These are phyloP conservation scores for Tetranychus cinnabarinus DNA, from an alignment of 1,140 invertebrate species.

Conservation along the genomic window DNA sequence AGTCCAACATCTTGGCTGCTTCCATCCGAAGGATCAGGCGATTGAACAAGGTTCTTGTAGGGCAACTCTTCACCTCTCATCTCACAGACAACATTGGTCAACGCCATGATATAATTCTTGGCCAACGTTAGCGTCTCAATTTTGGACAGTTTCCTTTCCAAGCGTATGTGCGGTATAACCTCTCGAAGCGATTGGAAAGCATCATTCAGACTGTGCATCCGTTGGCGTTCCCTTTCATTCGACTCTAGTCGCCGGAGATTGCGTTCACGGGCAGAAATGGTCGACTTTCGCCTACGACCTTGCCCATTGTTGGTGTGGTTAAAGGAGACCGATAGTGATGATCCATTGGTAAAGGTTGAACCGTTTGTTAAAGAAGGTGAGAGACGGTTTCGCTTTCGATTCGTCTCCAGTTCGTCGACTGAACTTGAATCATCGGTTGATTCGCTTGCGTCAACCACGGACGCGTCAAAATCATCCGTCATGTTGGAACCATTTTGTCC, in stretches of 20 bases:
- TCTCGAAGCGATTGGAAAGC: conserved; percentile 63
- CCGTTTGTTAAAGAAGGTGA: too few species aligned
- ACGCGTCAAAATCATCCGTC: too few species aligned
- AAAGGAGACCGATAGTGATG: too few species aligned
- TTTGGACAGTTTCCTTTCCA: conserved; percentile 53
- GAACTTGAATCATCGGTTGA: too few species aligned
- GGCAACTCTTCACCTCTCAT: conserved; percentile 22
- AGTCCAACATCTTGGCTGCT: neutral
- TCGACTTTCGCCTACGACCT: conserved; percentile 32
- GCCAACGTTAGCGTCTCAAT: conserved; percentile 65
- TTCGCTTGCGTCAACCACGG: too few species aligned
- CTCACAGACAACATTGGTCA: conserved; percentile 62
- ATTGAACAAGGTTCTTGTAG: neutral
- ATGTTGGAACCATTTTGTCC: too few species aligned
- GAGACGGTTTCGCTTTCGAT: too few species aligned
- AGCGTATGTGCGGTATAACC: conserved; percentile 63
- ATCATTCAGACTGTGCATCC: conserved; percentile 69
- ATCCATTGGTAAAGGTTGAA: too few species aligned
- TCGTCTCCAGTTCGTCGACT: too few species aligned
- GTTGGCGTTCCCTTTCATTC: conserved; percentile 59
- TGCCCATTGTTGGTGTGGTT: too few species aligned
- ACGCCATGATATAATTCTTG: conserved; percentile 70
- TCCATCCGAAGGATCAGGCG: neutral
- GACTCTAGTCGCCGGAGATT: conserved; percentile 56
- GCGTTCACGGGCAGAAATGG: conserved; percentile 45